phyloP scores from a whole-genome alignment of 2,888 invertebrate species.

The Exocentrus adspersus region DNA sequence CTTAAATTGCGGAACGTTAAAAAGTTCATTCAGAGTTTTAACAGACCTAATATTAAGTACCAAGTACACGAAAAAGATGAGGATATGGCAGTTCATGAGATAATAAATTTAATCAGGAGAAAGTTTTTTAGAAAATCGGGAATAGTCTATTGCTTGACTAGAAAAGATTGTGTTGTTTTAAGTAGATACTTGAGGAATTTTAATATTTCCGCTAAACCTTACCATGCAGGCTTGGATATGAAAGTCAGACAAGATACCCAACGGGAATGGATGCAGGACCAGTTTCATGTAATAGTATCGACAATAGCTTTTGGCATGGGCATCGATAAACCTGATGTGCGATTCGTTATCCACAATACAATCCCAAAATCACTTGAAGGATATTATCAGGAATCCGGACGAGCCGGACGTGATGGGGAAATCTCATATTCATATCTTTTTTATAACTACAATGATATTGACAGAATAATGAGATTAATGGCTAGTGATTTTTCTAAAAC shows the following conservation, averaged over 20 bases:
- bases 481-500: conserved; percentile 68
- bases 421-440: conserved; percentile 86
- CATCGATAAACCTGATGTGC: conserved; percentile 97
- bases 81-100: conserved; percentile 74
- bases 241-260: conserved; percentile 76
- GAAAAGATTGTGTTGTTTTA: conserved; percentile 88
- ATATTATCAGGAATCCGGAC: conserved; percentile 97
- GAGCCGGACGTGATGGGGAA: conserved; percentile 95
- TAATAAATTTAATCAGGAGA: conserved; percentile 77
- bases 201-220: conserved; percentile 79
- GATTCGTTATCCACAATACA: conserved; percentile 93
- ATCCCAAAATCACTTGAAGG: conserved; percentile 96
- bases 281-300: conserved; percentile 87
- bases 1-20: conserved; percentile 79
- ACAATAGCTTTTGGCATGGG: conserved; percentile 99
- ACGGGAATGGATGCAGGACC: conserved; percentile 86
- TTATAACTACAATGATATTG: conserved; percentile 86
- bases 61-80: conserved; percentile 74
- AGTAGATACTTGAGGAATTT: conserved; percentile 71
- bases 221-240: conserved; percentile 86
- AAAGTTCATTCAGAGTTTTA: conserved; percentile 95
- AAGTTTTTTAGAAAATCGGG: conserved; percentile 81
- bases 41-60: conserved; percentile 94
- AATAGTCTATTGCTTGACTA: conserved; percentile 94
- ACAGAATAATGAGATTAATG: conserved; percentile 68